Evolutionary conservation across 2,797 vertebrate genomes (phyloP).

Genomic region (Cuculus canorus): DNA sequence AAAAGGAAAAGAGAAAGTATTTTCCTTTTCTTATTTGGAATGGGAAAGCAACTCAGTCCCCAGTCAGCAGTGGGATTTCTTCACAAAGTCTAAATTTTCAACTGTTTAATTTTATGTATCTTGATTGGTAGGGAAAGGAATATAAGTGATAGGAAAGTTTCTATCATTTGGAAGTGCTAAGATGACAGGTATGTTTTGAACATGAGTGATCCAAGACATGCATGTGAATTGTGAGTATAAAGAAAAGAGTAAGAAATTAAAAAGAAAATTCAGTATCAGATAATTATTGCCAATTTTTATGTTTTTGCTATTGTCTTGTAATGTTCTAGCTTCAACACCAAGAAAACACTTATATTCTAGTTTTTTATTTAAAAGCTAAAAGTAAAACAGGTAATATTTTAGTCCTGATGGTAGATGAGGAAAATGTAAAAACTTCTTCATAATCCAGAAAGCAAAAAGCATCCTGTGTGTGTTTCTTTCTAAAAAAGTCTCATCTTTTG

Average conservation of each 20-base stretch:
- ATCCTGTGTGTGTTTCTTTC: not conserved
- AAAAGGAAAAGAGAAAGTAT: accelerated
- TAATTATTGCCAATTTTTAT: not conserved
- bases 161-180: not conserved
- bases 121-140: not conserved
- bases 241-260: not conserved
- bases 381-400: not conserved
- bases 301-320: not conserved
- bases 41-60: not conserved
- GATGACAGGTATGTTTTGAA: not conserved
- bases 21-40: not conserved
- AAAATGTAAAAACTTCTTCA: not conserved
- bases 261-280: not conserved
- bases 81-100: not conserved
- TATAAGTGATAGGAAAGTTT: not conserved
- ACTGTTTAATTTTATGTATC: not conserved
- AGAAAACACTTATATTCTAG: not conserved
- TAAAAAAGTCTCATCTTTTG: not conserved
- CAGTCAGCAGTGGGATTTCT: not conserved
- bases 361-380: not conserved
- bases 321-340: not conserved
- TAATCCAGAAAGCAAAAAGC: not conserved
- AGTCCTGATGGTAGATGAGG: not conserved
- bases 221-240: not conserved
- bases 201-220: not conserved